Evolutionary conservation across 1,140 invertebrate species (phyloP).

Genomic region (Teleogryllus occipitalis): DNA sequence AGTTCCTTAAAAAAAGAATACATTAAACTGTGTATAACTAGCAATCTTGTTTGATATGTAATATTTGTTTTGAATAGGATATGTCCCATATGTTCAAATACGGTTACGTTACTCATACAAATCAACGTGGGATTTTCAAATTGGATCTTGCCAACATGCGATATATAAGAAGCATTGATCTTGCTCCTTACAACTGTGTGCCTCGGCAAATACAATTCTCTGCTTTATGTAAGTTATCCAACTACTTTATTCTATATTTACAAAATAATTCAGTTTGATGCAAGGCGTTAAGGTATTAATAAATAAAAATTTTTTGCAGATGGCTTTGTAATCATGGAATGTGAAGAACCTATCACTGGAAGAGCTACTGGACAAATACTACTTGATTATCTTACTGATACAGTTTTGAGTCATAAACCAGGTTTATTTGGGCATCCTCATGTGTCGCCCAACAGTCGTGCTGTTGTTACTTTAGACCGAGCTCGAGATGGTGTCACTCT

Average conservation of each 20-base stretch:
- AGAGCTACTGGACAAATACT: constrained; percentile 58
- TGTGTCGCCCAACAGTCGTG: constrained; percentile 62
- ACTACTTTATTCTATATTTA: background rate
- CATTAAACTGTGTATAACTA: too few species aligned
- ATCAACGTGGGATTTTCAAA: constrained; percentile 67
- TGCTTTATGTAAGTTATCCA: constrained; percentile 56
- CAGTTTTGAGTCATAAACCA: constrained; percentile 55
- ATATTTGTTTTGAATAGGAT: constrained; percentile 36
- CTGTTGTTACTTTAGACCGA: constrained; percentile 59
- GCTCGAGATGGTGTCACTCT: constrained; percentile 51
- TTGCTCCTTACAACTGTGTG: constrained; percentile 67
- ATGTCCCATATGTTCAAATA: constrained; percentile 57
- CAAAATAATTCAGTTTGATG: background rate
- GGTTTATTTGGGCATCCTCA: constrained; percentile 56
- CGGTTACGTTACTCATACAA: constrained; percentile 68
- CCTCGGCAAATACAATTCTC: constrained; percentile 62
- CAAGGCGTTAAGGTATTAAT: background rate
- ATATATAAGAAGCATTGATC: constrained; percentile 64
- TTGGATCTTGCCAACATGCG: constrained; percentile 66
- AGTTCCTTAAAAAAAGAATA: too few species aligned
- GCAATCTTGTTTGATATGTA: too few species aligned
- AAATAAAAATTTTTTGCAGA: constrained; percentile 42
- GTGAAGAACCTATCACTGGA: constrained; percentile 55
- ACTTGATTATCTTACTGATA: constrained; percentile 69
- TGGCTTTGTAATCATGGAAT: constrained; percentile 64